These are phyloP conservation scores for Lepus oiostolus DNA, from an alignment of 2,797 vertebrate genomes.

Conservation along the genomic window DNA sequence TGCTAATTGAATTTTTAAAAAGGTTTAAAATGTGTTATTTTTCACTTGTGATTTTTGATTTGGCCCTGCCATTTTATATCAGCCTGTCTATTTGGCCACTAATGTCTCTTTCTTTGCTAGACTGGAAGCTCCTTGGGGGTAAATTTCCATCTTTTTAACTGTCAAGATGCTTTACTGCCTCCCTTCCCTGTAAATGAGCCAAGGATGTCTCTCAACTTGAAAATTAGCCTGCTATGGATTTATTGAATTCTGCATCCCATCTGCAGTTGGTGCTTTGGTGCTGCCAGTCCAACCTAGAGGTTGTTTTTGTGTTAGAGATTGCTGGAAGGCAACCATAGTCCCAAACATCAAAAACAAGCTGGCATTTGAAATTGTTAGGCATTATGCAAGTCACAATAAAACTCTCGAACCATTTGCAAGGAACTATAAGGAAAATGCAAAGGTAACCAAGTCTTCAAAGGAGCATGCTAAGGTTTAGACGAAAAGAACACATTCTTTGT, in stretches of 20 bases:
- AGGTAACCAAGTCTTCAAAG: slow-evolving; percentile 40
- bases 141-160: slow-evolving; percentile 50
- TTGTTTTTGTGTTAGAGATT: slow-evolving; percentile 70
- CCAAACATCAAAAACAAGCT: slow-evolving; percentile 61
- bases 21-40: slow-evolving; percentile 41
- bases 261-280: slow-evolving; percentile 6
- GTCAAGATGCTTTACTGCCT: slow-evolving; percentile 17
- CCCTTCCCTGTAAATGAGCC: not conserved
- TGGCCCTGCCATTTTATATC: not conserved
- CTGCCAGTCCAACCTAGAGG: slow-evolving; percentile 22
- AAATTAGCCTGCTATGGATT: too few relatives aligned
- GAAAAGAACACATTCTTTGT: slow-evolving; percentile 14
- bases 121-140: slow-evolving; percentile 19
- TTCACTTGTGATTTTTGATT: slow-evolving; percentile 50
- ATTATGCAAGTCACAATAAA: slow-evolving; percentile 25
- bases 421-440: slow-evolving; percentile 42
- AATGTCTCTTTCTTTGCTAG: not conserved
- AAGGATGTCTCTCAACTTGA: slow-evolving; percentile 22
- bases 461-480: not conserved
- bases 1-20: slow-evolving; percentile 13
- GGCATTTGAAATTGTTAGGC: slow-evolving; percentile 63
- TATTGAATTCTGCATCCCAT: too few relatives aligned
- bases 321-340: slow-evolving; percentile 56
- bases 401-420: slow-evolving; percentile 13
- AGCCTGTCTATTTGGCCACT: not conserved